Evolutionary conservation across 2,113 vertebrate species (phyloP).

Genomic region (Sebastes fasciatus): DNA sequence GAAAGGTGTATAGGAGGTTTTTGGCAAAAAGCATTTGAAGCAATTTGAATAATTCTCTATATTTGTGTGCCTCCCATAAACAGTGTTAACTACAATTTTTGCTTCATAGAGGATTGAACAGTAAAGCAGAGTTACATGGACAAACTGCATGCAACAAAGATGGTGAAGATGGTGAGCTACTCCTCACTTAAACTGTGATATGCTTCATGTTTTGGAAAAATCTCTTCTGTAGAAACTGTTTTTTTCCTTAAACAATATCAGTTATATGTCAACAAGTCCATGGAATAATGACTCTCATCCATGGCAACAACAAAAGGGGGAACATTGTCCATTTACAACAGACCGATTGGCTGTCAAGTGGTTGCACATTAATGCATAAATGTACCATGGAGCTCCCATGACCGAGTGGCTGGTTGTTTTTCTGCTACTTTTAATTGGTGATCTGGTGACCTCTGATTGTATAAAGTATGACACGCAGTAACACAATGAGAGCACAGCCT

Average conservation of each 20-base stretch:
- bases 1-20: too few relatives aligned
- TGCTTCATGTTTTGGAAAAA: constrained; percentile 7
- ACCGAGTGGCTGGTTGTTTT: constrained; percentile 54
- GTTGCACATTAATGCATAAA: constrained; percentile 31
- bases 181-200: neutral
- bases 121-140: neutral
- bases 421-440: constrained; percentile 65
- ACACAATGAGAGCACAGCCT: constrained; percentile 49
- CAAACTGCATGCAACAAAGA: neutral
- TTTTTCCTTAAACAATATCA: neutral
- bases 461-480: constrained; percentile 34
- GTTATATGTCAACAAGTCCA: constrained; percentile 6
- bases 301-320: neutral
- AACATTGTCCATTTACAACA: constrained; percentile 24
- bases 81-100: too few relatives aligned
- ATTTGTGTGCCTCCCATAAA: too few relatives aligned
- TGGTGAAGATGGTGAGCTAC: neutral
- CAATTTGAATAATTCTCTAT: too few relatives aligned
- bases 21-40: too few relatives aligned
- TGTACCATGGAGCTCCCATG: neutral
- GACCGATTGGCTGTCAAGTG: constrained; percentile 31
- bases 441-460: constrained; percentile 57
- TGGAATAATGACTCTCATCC: constrained; percentile 3
- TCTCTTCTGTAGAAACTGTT: neutral
- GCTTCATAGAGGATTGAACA: neutral